Evolutionary conservation across 92 coral and sea anemone species (phyloP).

Genomic region (Zoanthus gigantus): DNA sequence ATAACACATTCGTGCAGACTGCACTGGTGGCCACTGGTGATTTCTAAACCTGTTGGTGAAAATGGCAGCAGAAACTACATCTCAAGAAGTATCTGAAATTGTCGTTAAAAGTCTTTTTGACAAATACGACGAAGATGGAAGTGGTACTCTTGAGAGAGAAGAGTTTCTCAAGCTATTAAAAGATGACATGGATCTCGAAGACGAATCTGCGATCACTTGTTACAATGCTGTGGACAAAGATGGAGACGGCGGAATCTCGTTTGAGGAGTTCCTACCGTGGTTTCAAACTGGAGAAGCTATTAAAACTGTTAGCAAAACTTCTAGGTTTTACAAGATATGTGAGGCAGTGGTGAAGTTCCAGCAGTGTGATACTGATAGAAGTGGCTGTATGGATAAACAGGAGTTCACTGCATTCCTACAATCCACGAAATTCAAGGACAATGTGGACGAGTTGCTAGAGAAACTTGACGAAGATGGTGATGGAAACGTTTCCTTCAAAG

Average conservation of each 20-base stretch:
- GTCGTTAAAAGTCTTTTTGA: constrained; percentile 85
- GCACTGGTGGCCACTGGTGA: not conserved
- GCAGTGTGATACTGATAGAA: constrained; percentile 82
- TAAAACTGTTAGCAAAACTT: constrained; percentile 63
- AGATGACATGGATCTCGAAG: constrained; percentile 80
- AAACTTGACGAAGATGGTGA: constrained; percentile 87
- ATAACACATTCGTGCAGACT: not conserved
- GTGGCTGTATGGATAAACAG: constrained; percentile 79
- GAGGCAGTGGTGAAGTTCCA: constrained; percentile 83
- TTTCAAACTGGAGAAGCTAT: constrained; percentile 73
- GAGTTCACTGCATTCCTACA: constrained; percentile 77
- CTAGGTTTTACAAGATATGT: constrained; percentile 69
- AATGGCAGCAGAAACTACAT: constrained; percentile 63
- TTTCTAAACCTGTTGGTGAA: not conserved
- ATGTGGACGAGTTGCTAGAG: constrained; percentile 57
- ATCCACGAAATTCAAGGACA: constrained; percentile 47
- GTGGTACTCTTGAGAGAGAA: constrained; percentile 67
- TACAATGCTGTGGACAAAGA: constrained; percentile 81
- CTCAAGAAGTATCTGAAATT: constrained; percentile 58
- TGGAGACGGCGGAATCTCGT: constrained; percentile 77
- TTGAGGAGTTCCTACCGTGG: constrained; percentile 85
- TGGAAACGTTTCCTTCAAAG: constrained; percentile 90
- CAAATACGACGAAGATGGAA: constrained; percentile 87
- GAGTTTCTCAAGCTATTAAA: constrained; percentile 73
- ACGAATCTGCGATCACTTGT: constrained; percentile 72